Conservation (phyloP, 2,888 invertebrate genomes). For the Hymenopus coronatus region DNA sequence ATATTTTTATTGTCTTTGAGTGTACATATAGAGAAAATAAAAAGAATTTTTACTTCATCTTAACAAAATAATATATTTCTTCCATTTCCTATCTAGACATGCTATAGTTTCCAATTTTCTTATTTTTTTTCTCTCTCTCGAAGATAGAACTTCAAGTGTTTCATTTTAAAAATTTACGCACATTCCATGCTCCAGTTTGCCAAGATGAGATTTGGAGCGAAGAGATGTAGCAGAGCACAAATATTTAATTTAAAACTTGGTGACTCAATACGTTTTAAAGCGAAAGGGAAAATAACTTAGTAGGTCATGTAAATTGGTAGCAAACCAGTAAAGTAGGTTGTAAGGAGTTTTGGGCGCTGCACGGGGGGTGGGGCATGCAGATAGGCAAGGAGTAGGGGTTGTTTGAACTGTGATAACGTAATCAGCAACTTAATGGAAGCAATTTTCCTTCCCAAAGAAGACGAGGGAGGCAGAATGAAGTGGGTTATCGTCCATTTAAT, state of each 20-base stretch:
- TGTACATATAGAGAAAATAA: too few species aligned
- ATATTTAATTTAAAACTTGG: not conserved
- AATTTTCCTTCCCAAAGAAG: constrained; percentile 2
- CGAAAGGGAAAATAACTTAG: not conserved
- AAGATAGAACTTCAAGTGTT: too few species aligned
- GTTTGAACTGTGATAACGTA: constrained; percentile 12
- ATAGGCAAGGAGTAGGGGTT: not conserved
- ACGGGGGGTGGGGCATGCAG: not conserved
- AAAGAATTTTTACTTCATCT: too few species aligned
- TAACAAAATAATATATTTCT: too few species aligned
- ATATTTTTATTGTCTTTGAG: too few species aligned
- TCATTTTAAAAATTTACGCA: too few species aligned
- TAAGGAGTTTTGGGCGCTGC: not conserved
- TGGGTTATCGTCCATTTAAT: constrained; percentile 15
- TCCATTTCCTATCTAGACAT: too few species aligned
- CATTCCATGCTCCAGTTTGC: too few species aligned
- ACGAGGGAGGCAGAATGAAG: not conserved
- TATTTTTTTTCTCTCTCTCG: too few species aligned
- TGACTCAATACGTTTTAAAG: not conserved
- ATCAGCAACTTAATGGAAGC: constrained; percentile 9
- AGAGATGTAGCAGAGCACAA: not conserved
- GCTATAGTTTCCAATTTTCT: too few species aligned
- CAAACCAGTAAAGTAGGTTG: not conserved
- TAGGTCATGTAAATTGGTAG: not conserved
- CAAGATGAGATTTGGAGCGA: too few species aligned